Conservation (phyloP, 2,113 vertebrate species). For the Shinisaurus crocodilurus region DNA sequence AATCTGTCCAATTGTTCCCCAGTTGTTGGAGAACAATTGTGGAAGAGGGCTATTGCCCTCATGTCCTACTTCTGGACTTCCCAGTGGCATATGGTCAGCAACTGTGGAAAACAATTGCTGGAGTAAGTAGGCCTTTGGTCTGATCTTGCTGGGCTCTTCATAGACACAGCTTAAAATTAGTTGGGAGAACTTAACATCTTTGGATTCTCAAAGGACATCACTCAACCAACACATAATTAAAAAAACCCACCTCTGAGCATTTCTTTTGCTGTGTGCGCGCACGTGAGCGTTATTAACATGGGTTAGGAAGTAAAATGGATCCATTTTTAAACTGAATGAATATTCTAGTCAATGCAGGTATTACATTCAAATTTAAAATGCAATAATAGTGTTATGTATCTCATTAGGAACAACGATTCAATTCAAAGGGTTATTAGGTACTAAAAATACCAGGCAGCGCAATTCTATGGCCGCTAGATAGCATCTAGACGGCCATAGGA, state of each 20-base stretch:
- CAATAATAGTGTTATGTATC: neutral
- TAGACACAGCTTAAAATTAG: neutral
- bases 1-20: neutral
- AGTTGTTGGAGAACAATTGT: neutral
- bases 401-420: neutral
- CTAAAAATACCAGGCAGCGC: neutral
- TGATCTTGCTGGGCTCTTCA: neutral
- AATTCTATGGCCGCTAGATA: too few species aligned
- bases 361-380: neutral
- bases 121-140: neutral
- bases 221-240: neutral
- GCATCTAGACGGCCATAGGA: too few species aligned
- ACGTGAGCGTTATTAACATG: neutral
- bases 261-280: neutral
- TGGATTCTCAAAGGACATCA: neutral
- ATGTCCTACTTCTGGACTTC: neutral
- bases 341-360: neutral
- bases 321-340: neutral
- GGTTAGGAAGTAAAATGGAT: neutral
- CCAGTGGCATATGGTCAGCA: neutral
- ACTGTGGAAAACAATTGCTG: neutral
- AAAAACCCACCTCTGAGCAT: neutral
- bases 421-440: neutral
- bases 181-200: neutral
- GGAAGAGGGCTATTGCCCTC: neutral